Evolutionary conservation across 2,113 vertebrate genomes (phyloP).

Genomic region (Lanius ludovicianus): DNA sequence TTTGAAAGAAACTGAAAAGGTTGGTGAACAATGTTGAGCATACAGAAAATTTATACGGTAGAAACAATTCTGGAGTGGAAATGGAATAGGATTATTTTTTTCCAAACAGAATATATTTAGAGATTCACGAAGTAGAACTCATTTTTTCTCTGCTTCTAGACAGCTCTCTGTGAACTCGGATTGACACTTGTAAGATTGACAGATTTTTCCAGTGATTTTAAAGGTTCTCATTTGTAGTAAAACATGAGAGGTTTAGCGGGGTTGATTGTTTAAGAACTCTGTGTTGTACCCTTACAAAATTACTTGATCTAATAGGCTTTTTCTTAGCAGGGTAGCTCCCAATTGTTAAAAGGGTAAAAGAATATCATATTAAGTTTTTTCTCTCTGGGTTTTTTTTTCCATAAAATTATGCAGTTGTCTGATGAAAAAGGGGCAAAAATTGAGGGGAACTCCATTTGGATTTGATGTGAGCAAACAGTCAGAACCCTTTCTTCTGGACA

Average conservation of each 20-base stretch:
- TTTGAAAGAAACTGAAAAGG: neutral
- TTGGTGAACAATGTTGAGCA: neutral
- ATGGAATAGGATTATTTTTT: neutral
- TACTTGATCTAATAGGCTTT: neutral
- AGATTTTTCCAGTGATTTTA: neutral
- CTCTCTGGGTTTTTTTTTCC: neutral
- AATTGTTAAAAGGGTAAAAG: neutral
- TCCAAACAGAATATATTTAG: neutral
- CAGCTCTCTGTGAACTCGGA: neutral
- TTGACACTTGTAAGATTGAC: too few species aligned
- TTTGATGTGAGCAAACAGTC: neutral
- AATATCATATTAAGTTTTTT: neutral
- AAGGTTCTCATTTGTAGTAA: neutral
- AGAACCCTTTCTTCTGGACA: neutral
- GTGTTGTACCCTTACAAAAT: neutral
- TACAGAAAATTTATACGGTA: neutral
- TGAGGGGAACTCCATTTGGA: neutral
- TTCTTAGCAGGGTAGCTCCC: neutral
- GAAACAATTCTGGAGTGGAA: neutral
- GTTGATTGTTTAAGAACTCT: neutral
- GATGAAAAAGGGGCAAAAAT: neutral
- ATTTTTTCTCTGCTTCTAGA: neutral
- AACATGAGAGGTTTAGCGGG: rapidly evolving
- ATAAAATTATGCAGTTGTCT: neutral
- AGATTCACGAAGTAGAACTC: neutral